Evolutionary conservation across 2,113 vertebrate genomes (phyloP).

Genomic region (Otis tarda): DNA sequence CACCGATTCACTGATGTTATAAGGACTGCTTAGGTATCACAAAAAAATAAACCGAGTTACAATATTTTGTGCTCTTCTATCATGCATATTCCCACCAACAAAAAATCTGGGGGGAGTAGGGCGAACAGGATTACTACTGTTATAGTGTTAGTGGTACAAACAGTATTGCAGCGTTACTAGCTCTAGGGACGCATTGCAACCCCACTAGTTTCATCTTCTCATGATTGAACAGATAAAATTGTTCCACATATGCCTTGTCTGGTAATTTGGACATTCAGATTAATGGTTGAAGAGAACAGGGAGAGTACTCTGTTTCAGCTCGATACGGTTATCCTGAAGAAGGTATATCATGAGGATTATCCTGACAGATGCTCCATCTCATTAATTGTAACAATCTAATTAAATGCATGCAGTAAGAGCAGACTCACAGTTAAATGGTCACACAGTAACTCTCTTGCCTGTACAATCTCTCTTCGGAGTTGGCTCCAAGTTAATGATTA

Average conservation of each 20-base stretch:
- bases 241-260: not conserved
- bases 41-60: not conserved
- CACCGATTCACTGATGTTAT: not conserved
- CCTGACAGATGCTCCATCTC: not conserved
- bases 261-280: not conserved
- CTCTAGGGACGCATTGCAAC: not conserved
- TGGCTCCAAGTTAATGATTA: not conserved
- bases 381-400: conserved; percentile 5
- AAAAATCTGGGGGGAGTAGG: not conserved
- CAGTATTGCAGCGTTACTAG: not conserved
- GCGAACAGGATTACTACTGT: not conserved
- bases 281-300: not conserved
- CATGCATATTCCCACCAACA: not conserved
- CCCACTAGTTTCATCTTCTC: not conserved
- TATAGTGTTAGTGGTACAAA: not conserved
- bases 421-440: not conserved
- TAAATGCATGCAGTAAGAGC: not conserved
- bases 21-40: not conserved
- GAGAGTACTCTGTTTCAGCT: not conserved
- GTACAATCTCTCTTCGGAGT: not conserved
- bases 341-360: not conserved
- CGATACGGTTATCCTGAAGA: not conserved
- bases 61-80: not conserved
- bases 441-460: not conserved
- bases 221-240: not conserved